Base-by-base conservation (phyloP, 2,888 invertebrate genomes). In the Orgyia antiqua region DNA sequence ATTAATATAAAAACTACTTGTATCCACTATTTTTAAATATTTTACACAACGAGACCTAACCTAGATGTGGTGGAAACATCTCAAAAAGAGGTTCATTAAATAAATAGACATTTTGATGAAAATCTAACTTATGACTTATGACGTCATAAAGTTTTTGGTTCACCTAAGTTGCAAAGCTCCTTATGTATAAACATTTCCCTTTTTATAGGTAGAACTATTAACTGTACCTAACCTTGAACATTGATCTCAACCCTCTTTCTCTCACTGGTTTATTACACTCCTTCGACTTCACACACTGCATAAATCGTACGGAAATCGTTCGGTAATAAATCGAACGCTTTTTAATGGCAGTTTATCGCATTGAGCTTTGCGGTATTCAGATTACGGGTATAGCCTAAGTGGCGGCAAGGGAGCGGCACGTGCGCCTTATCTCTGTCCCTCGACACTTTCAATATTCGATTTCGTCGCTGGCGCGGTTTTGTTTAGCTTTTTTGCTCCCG, bases 371-470 rank as follows among this genome's bases (percentile, higher is more conserved):
- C 74, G 78, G 83, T 78, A 79, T 86, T 83, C 84, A 79, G 84
- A 84, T 84, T 83, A 78, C 77, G 62, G 59, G 66, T 55, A 59
- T 60, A 64, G 68, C 55, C 75, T 83, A 80, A 84, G 84, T 84
- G 86, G 76, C 67, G 71, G 72, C 70, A 55, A 63, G 79, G 79
- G 75, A 71, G 72, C 66, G 76, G 71, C 86, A 76, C 84, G 86
- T 78, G 83, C 70, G 64, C 51, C 78, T 82, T 84, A 83, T 83
- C 84, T 67, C 52, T 69, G 72, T 78, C 79, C 73, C 74, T 80
- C 75, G 82, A 86, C 86, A 86, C 82, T 84, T 83, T 79, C 83
- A 82, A 80, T 83, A 80, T 82, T 84, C 79, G 79, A 75, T 78
- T 79, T 72, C 74, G 70, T 68, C 66, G 70, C 69, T 64, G 56